Conservation (phyloP, 1,140 invertebrate genomes). For the Paracyclopina nana region DNA sequence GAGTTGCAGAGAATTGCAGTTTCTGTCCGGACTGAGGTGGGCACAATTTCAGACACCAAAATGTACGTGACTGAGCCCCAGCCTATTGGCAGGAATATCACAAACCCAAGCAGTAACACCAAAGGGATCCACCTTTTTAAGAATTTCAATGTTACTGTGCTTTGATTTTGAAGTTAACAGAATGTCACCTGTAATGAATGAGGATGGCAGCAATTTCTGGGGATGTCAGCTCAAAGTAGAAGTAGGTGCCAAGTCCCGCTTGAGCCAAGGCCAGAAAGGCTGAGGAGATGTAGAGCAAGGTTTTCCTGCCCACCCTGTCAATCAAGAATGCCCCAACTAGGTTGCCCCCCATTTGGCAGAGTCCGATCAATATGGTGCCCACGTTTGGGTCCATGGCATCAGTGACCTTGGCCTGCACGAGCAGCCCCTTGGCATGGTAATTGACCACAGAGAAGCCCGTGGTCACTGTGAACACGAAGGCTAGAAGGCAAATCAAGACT, state of each 20-base stretch:
- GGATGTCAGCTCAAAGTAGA: not conserved
- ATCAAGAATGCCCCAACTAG: not conserved
- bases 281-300: not conserved
- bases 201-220: too few relatives aligned
- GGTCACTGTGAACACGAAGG: not conserved
- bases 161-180: too few relatives aligned
- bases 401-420: not conserved
- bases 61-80: not conserved
- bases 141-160: too few relatives aligned
- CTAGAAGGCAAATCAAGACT: not conserved
- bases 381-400: not conserved
- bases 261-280: not conserved
- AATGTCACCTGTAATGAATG: too few relatives aligned
- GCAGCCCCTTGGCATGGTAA: not conserved
- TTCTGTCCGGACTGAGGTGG: not conserved
- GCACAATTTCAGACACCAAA: not conserved
- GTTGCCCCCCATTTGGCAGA: slow-evolving; percentile 1
- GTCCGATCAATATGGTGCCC: not conserved
- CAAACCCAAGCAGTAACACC: not conserved
- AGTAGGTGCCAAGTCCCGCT: not conserved
- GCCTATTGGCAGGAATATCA: not conserved
- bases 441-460: not conserved
- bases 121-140: not conserved
- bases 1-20: not conserved
- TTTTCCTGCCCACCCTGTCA: not conserved